phyloP scores from a whole-genome alignment of 2,888 invertebrate genomes.

The Acanthacorydalis orientalis region DNA sequence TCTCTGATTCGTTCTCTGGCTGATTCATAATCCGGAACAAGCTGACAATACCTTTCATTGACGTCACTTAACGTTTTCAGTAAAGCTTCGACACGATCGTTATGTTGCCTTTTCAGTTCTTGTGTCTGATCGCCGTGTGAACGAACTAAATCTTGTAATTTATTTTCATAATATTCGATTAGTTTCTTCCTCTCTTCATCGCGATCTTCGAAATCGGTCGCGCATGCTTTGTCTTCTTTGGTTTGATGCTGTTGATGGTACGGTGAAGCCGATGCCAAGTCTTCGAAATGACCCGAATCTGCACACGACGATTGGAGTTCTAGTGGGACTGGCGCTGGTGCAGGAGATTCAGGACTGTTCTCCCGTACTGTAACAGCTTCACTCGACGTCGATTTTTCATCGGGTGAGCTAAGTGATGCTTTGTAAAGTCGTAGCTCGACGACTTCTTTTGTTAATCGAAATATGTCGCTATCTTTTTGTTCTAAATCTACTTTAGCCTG shows the following conservation, averaged over 20 bases:
- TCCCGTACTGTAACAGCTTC: conserved; percentile 52
- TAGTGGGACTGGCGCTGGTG: conserved; percentile 10
- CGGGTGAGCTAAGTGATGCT: conserved; percentile 61
- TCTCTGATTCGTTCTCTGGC: conserved; percentile 54
- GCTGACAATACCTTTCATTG: conserved; percentile 59
- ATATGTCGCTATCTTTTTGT: conserved; percentile 67
- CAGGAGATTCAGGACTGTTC: conserved; percentile 29
- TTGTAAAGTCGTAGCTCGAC: conserved; percentile 67
- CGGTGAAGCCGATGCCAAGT: conserved; percentile 20
- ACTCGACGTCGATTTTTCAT: conserved; percentile 49
- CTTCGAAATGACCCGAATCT: conserved; percentile 78
- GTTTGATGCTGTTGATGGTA: conserved; percentile 20
- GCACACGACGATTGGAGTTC: conserved; percentile 65
- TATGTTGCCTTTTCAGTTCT: conserved; percentile 59
- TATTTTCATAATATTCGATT: conserved; percentile 54
- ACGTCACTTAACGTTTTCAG: conserved; percentile 57
- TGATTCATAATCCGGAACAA: conserved; percentile 53
- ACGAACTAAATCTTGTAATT: conserved; percentile 56
- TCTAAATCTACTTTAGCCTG: conserved; percentile 63
- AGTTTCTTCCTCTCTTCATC: conserved; percentile 50
- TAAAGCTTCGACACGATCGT: conserved; percentile 60
- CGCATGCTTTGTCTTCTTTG: conserved; percentile 28
- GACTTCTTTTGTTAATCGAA: conserved; percentile 42
- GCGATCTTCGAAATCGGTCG: conserved; percentile 33
- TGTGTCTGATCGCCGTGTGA: conserved; percentile 48